Evolutionary conservation across 2,797 vertebrate genomes (phyloP), one percentile per base, ranked within the genome.

Genomic region (Scolopax bukidnonensis): DNA sequence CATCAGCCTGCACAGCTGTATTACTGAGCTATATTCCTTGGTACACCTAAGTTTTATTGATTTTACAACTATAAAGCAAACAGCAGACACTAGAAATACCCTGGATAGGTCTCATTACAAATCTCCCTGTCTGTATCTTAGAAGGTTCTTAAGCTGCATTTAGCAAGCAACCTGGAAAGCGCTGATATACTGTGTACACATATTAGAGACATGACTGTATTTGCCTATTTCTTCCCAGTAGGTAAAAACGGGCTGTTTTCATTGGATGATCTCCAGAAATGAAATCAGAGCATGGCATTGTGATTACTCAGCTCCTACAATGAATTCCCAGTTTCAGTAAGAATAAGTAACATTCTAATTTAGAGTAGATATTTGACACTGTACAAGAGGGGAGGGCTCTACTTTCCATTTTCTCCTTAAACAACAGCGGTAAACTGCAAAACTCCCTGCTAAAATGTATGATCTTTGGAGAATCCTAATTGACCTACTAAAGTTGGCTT

Each of bases 401-500:
- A 8, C 75, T 89, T 95, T 90, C 57, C 84, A 67, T 91, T 91
- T 96, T 93, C 86, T 96, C 84, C 75, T 92, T 36, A 94, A 82
- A 89, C 84, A 95, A 83, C 67, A 64, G 74, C 2, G 20, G 83
- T 74, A 83, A 94, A 92, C 86, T 96, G 87, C 78, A 89, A 67
- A 89, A 36, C 56, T 84, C 92, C 81, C 80, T 63, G 77, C 69
- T 96, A 92, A 96, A 94, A 93, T 56, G 64, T 6, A 57, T 86
- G 92, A 95, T 97, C 94, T 96, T 94, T 96, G 94, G 91, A 96
- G 92, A 94, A 94, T 78, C 89, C 84, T 97, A 96, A 96, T 95
- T 96, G 95, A 96, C 93, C 95, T 97, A 97, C 89, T 95, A 96
- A 96, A 96, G 95, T 67, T 97, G 90, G 92, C 82, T 96, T 85